Percentiles rank a stretch among this genome's conserved stretches.
phyloP scores from a whole-genome alignment of 1,140 invertebrate genomes.

The Bombus cullumanus region DNA sequence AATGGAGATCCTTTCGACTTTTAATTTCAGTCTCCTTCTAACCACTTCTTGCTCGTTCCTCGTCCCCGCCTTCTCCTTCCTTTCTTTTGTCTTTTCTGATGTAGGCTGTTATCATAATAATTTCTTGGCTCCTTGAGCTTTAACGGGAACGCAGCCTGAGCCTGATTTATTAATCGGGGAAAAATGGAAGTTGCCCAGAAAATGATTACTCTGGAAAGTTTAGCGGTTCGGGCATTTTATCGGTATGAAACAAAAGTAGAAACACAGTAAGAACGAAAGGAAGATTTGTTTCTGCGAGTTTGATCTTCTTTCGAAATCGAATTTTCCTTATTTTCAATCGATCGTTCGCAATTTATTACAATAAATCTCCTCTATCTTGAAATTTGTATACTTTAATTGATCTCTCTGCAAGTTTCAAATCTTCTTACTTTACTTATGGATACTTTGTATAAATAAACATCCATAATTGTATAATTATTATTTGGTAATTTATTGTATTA shows the following conservation, averaged over 20 bases:
- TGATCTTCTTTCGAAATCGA: neutral
- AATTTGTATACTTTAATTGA: too few relatives aligned
- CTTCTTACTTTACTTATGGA: too few relatives aligned
- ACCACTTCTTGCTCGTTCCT: neutral
- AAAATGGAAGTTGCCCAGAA: constrained; percentile 8
- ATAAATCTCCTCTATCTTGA: too few relatives aligned
- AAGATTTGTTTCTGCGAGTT: neutral
- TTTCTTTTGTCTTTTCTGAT: constrained; percentile 3
- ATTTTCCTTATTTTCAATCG: neutral
- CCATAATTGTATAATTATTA: too few relatives aligned
- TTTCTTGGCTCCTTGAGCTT: constrained; percentile 3
- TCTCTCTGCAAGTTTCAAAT: too few relatives aligned
- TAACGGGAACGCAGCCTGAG: neutral
- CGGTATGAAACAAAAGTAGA: too few relatives aligned
- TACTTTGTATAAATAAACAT: too few relatives aligned
- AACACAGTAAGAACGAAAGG: neutral
- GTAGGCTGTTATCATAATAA: constrained; percentile 37
- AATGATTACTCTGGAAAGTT: neutral
- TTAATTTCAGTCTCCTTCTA: constrained; percentile 22
- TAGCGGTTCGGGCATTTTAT: neutral
- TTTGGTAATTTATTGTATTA: too few relatives aligned
- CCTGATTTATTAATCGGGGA: constrained; percentile 27
- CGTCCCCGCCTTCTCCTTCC: neutral
- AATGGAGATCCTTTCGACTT: constrained; percentile 10
- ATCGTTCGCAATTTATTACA: too few relatives aligned